Base-by-base conservation (phyloP, 2,888 invertebrate species). In the Philopedon plagiatum region DNA sequence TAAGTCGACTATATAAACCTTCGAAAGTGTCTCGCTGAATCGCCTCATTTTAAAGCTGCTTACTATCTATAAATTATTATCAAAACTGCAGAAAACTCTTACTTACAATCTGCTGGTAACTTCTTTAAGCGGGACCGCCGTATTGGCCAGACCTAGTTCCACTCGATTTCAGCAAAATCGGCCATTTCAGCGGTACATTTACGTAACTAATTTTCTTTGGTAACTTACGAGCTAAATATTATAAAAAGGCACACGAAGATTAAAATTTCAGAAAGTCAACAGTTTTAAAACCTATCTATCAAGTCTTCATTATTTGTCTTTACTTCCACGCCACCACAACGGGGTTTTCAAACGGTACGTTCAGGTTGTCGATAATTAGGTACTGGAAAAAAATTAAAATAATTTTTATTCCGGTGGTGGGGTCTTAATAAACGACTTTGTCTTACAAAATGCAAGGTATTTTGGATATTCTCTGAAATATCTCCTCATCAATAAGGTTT, bases 251-350 rank as follows among this genome's bases (percentile, higher is more conserved):
- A 58, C 57, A 49, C n/a, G 0, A 58, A 66, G 66, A 57, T 5
- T 41, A 71, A 51, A 66, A 61, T 37, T 34, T 54, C 29, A 37
- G 15, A 39, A 64, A 49, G 41, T 44, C 64, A 57, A 58, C 63
- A n/a, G n/a, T 32, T 32, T 13, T 62, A 54, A 51, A 62, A 56
- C 26, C 9, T 34, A 11, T 11, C 11, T 32, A 23, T n/a, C n/a
- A 58, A 19, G 58, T 41, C 21, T 51, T 51, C 39, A 11, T 1
- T 34, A 8, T 26, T 3, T 18, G 3, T 67, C 15, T 37, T 78
- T 80, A 84, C 58, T 82, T 82, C 85, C 85, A 85, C 5, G 79
- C 71, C 21, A 85, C 75, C 9, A 79, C 77, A 11, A 84, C 71
- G 1, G 82, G 76, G 26, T 78, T 79, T 57, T 82, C 78, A 58